Percentiles rank a stretch among this genome's conserved stretches.
Conservation (phyloP, 2,113 vertebrate species). For the Rattus rattus region DNA sequence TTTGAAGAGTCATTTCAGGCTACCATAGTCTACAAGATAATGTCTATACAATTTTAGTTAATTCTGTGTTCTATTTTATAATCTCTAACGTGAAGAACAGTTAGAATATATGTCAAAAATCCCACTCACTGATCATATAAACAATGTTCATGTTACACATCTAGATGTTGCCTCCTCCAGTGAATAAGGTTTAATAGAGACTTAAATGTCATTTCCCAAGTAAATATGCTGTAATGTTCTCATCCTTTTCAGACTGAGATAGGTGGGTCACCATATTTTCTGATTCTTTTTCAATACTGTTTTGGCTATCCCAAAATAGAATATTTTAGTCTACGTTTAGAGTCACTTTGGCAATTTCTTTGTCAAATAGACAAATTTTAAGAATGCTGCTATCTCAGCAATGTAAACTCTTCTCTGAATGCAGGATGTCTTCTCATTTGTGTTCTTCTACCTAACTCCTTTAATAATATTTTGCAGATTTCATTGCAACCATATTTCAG, state of each 20-base stretch:
- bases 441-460: not conserved
- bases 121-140: not conserved
- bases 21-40: not conserved
- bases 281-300: not conserved
- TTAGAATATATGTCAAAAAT: not conserved
- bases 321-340: not conserved
- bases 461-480: not conserved
- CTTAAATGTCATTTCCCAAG: conserved; percentile 4
- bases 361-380: not conserved
- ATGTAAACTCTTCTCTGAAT: not conserved
- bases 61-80: conserved; percentile 3
- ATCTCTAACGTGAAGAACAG: not conserved
- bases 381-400: not conserved
- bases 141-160: not conserved
- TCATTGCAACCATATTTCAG: not conserved
- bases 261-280: not conserved
- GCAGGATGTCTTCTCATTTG: not conserved
- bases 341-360: not conserved
- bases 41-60: not conserved
- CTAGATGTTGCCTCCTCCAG: not conserved
- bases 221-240: not conserved
- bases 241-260: not conserved
- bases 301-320: not conserved
- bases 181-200: not conserved
- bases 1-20: not conserved